Conservation (phyloP, 2,888 invertebrate species). For the Phymatocera aterrima region DNA sequence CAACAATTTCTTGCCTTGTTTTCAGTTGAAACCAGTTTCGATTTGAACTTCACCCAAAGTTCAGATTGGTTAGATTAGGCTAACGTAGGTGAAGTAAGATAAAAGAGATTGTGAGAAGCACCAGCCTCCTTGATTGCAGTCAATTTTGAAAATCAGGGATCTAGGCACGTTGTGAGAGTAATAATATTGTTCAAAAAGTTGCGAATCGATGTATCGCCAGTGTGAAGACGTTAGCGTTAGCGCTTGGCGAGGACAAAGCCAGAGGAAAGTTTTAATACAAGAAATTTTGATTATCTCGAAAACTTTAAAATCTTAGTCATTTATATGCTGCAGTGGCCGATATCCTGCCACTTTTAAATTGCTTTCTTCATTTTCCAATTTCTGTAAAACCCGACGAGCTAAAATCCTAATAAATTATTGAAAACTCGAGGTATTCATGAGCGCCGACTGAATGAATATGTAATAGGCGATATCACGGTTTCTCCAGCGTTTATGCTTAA, state of each 20-base stretch:
- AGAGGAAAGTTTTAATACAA: conserved; percentile 29
- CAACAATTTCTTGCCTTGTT: not conserved
- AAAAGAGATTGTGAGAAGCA: conserved; percentile 18
- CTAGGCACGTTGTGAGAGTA: conserved; percentile 22
- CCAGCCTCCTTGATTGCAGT: conserved; percentile 9
- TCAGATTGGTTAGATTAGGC: conserved; percentile 2
- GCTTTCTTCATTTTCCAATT: conserved; percentile 46
- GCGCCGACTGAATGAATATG: conserved; percentile 57
- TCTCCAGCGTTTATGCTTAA: conserved; percentile 57
- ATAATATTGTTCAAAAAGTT: conserved; percentile 41
- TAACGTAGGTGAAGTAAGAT: conserved; percentile 14
- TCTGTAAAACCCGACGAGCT: conserved; percentile 48
- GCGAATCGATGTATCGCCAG: conserved; percentile 28
- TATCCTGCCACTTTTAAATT: conserved; percentile 42
- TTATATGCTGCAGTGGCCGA: conserved; percentile 39
- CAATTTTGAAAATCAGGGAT: conserved; percentile 17
- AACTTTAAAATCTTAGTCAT: conserved; percentile 33
- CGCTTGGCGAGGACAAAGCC: conserved; percentile 12
- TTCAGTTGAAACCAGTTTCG: not conserved
- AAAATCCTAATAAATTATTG: conserved; percentile 60
- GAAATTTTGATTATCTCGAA: conserved; percentile 37
- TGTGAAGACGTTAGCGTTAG: not conserved
- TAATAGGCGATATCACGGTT: conserved; percentile 56
- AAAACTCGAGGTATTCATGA: conserved; percentile 51
- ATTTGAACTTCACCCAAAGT: not conserved